Base-by-base conservation (phyloP, 2,113 vertebrate genomes). In the Cheilinus undulatus region DNA sequence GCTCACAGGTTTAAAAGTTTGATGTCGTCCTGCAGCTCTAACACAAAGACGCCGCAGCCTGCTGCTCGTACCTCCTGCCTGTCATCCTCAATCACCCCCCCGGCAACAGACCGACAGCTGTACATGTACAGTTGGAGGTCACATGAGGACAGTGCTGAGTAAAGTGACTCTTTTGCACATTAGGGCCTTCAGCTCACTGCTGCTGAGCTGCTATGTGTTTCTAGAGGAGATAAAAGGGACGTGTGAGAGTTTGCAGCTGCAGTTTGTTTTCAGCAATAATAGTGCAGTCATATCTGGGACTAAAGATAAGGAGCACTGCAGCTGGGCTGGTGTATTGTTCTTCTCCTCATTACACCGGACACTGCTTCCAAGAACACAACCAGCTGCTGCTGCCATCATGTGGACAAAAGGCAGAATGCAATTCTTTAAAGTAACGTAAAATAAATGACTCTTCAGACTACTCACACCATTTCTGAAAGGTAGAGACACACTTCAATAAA, bases 341-440 rank as follows among this genome's bases (percentile, higher is more conserved):
- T 50, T 22, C 40, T 20, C 1, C 27, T 77, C 48, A 40, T 67
- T 26, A n/a, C n/a, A 26, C n/a, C 28, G 23, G 69, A 59, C 23
- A 15, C 22, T 42, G 46, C 46, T 53, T 56, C 42, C 46, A 46
- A 28, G 51, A 36, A 28, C 36, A 22, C 13, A 40, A 6, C 38
- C 50, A 70, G 46, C 32, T 27, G 68, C 63, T 69, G 76, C 63
- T 53, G 58, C 82, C 88, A 80, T 57, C 83, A 2, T 79, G 78
- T 89, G 89, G 89, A 57, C 1, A 5, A 1, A 20, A 3, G 0
- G 28, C 1, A 2, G 13, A 59, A 11, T 68, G 30, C 68, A 48
- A 30, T 30, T 32, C 9, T 32, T 32, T 32, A 7, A 32, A 32
- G 5, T 32, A 32, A 32, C n/a, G n/a, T n/a, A n/a, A n/a, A n/a